A percentile compares a stretch with the other conserved stretches of the same genome.
These are phyloP conservation scores for Drosophila atripex DNA, from an alignment of 2,888 invertebrate genomes.

Conservation along the genomic window DNA sequence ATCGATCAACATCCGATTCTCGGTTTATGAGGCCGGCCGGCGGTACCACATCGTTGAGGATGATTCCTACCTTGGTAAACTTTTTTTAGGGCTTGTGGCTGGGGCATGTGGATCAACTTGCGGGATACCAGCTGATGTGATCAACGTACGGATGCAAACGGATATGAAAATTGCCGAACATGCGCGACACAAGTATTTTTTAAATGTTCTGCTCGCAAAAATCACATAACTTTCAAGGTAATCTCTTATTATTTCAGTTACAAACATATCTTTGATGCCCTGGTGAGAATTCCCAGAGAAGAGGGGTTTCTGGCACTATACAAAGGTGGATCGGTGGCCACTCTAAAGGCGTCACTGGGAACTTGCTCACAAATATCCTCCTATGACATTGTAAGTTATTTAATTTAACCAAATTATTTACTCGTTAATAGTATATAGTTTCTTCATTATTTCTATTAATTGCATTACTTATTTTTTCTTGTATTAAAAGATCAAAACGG, in stretches of 20 bases:
- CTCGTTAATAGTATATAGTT: not conserved
- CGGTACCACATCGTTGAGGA: conserved; percentile 20
- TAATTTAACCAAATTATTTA: not conserved
- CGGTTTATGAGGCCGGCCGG: conserved; percentile 45
- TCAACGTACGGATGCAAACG: conserved; percentile 59
- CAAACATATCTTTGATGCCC: conserved; percentile 38
- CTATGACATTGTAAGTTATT: conserved; percentile 51
- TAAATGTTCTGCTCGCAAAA: not conserved
- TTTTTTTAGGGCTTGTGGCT: conserved; percentile 42
- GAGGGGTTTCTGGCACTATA: conserved; percentile 51
- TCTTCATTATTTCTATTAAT: too few species aligned
- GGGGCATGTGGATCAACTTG: conserved; percentile 35
- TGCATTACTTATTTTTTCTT: not conserved
- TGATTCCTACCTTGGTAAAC: conserved; percentile 19
- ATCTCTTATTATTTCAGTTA: conserved; percentile 36
- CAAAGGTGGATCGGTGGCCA: conserved; percentile 40
- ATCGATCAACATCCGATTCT: conserved; percentile 51
- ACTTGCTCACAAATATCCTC: conserved; percentile 52
- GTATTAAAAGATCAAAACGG: conserved; percentile 35
- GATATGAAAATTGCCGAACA: conserved; percentile 42
- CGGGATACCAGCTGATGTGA: conserved; percentile 52
- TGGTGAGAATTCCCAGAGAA: conserved; percentile 41
- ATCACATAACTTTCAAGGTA: not conserved
- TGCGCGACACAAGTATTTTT: conserved; percentile 41
- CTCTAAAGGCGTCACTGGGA: conserved; percentile 44